Evolutionary conservation across 2,797 vertebrate genomes (phyloP).

Genomic region (Pipistrellus pipistrellus): DNA sequence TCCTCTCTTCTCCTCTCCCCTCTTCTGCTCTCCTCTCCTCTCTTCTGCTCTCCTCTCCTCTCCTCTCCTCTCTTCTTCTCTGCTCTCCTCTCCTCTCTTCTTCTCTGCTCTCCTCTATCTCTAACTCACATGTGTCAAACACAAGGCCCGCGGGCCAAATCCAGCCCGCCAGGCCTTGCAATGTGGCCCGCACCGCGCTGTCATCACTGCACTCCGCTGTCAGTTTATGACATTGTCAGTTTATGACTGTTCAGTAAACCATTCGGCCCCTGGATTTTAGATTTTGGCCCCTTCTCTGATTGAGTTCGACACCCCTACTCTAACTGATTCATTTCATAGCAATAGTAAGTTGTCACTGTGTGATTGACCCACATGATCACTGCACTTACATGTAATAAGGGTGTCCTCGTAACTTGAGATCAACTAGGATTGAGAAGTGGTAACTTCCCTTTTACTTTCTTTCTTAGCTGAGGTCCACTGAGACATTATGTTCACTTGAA

Average conservation of each 20-base stretch:
- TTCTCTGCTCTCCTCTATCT: too few relatives aligned
- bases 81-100: too few relatives aligned
- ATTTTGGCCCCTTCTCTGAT: too few relatives aligned
- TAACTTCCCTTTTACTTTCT: constrained; percentile 40
- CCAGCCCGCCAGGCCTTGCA: too few relatives aligned
- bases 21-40: not conserved
- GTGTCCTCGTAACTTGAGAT: not conserved
- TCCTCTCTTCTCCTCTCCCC: not conserved
- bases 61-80: not conserved
- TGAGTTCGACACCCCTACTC: too few relatives aligned
- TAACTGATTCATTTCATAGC: not conserved
- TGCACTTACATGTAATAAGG: not conserved
- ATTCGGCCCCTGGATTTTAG: too few relatives aligned
- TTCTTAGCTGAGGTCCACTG: not conserved
- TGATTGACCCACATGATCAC: not conserved
- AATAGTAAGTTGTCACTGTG: not conserved
- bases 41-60: not conserved
- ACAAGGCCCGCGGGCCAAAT: too few relatives aligned
- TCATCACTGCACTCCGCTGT: too few relatives aligned
- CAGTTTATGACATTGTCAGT: too few relatives aligned
- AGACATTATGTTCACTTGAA: not conserved
- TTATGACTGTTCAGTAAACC: too few relatives aligned
- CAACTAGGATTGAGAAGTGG: not conserved
- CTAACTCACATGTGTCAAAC: too few relatives aligned
- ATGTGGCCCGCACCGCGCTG: too few relatives aligned